Base-by-base conservation (phyloP, 2,888 invertebrate species). In the Tetheella fluctuosa region DNA sequence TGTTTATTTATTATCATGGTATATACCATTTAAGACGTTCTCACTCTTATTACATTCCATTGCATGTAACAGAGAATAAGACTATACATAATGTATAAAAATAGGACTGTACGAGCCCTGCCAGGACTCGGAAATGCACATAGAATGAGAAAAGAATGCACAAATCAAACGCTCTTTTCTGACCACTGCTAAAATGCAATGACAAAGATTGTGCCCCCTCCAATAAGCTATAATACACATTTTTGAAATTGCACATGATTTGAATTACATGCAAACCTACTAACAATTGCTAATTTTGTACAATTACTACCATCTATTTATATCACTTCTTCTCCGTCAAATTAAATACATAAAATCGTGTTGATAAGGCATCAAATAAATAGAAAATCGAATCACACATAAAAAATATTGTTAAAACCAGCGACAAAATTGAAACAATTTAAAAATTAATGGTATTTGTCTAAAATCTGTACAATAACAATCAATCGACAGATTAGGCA, bases 41-140 rank as follows among this genome's bases (percentile, higher is more conserved):
- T 79, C 82, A 83, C 86, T 88, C 90, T 79, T 79, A 89, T 91
- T 91, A 91, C 91, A 91, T 83, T 86, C 81, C 82, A 79, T 85
- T 81, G 79, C 80, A 88, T 90, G 89, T 91, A 91, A 91, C 86
- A 89, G 89, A 91, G 88, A 89, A 88, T 87, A 89, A 86, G 86
- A 89, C 80, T 90, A 89, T 89, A 91, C 88, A 91, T 91, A 88
- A 87, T 92, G 91, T 93, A 93, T 92, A 93, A 93, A 92, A 93
- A 93, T 93, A 93, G 91, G 93, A 92, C 90, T 91, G 90, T 91
- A 85, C 71, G 91, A 90, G 89, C 74, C 91, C 84, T 80, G 69
- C 70, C 68, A 75, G 74, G 89, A 86, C 91, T 86, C 92, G 69
- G 83, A 91, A 92, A 92, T 92, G 91, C 91, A 91, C 80, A 80